Conservation (phyloP, 2,113 vertebrate species). For the Piprites chloris region DNA sequence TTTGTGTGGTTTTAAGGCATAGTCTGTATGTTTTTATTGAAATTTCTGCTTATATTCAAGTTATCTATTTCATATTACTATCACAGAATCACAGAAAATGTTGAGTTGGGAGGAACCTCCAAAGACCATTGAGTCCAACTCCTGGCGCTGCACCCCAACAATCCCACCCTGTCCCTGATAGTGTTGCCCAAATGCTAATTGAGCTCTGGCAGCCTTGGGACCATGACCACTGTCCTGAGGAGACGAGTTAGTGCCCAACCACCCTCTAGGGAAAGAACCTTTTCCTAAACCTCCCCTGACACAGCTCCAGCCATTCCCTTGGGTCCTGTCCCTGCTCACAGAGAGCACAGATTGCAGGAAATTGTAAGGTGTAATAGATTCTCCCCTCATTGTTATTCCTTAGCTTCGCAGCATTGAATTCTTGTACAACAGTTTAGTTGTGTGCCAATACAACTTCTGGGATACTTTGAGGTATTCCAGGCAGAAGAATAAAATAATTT, state of each 20-base stretch:
- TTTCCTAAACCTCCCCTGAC: background rate
- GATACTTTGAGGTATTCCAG: background rate
- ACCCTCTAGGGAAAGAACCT: background rate
- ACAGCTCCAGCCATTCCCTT: background rate
- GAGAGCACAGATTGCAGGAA: background rate
- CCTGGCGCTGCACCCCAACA: background rate
- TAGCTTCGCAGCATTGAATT: background rate
- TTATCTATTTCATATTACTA: background rate
- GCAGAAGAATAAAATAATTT: background rate
- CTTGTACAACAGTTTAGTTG: background rate
- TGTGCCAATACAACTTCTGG: background rate
- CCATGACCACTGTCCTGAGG: background rate
- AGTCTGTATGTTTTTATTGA: fast-evolving
- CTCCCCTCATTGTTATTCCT: background rate
- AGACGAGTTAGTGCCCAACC: background rate
- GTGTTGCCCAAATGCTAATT: background rate
- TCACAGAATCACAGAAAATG: too few relatives aligned
- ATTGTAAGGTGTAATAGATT: too few relatives aligned
- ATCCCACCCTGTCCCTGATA: background rate
- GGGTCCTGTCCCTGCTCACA: background rate
- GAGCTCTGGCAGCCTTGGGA: background rate
- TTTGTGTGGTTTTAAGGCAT: background rate
- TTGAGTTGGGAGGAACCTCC: too few relatives aligned
- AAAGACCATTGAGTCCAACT: too few relatives aligned
- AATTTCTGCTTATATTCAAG: background rate